phyloP scores from a whole-genome alignment of 2,888 invertebrate species.

The Thyatira batis region DNA sequence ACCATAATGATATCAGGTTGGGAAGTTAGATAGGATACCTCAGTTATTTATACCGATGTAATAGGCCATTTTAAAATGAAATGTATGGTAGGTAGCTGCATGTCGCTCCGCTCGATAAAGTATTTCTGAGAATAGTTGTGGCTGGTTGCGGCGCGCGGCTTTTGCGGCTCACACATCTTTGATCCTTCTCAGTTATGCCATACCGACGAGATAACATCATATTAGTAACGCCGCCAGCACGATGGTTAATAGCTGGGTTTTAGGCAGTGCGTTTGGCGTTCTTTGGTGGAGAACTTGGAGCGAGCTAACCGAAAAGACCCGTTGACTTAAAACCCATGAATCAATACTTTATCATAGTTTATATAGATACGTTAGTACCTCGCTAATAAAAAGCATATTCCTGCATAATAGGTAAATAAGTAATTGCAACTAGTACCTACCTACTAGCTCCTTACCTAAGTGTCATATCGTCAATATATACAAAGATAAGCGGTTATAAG shows the following conservation, averaged over 20 bases:
- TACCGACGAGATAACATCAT: constrained; percentile 11
- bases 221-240: constrained; percentile 8
- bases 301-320: no score
- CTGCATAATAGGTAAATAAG: no score
- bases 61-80: neutral
- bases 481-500: no score
- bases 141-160: constrained; percentile 14
- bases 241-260: neutral
- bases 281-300: no score
- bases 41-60: neutral
- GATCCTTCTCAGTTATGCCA: constrained; percentile 13
- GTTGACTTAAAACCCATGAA: no score
- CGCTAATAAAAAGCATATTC: no score
- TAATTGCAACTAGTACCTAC: no score
- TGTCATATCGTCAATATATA: no score
- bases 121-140: constrained; percentile 35
- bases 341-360: no score
- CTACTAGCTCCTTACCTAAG: no score
- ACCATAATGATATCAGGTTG: no score
- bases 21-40: neutral
- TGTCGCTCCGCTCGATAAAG: constrained; percentile 13
- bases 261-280: neutral
- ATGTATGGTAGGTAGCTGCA: constrained; percentile 2
- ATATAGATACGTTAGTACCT: no score
- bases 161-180: constrained; percentile 5